Conservation (phyloP, 92 coral and sea anemone species). For the Plumapathes pennacea region DNA sequence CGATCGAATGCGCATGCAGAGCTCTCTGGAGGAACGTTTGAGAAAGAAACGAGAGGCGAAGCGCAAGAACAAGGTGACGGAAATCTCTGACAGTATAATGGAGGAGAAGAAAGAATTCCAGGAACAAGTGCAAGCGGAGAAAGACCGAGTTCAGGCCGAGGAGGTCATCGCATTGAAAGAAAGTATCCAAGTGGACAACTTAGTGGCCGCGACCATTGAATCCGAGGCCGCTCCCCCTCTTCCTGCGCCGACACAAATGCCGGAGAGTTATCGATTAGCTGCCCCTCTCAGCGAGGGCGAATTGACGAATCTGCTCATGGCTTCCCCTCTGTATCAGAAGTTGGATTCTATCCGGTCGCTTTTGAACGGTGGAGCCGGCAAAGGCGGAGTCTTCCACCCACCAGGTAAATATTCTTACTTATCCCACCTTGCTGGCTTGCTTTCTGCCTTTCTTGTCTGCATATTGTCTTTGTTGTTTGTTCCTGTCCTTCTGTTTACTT, state of each 20-base stretch:
- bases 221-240: slow-evolving; percentile 76
- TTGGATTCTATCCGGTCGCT: slow-evolving; percentile 82
- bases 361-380: slow-evolving; percentile 80
- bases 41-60: slow-evolving; percentile 87
- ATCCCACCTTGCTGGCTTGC: too few relatives aligned
- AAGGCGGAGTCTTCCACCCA: slow-evolving; percentile 52
- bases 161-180: slow-evolving; percentile 87
- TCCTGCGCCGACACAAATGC: slow-evolving; percentile 55
- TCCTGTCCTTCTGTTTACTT: too few relatives aligned
- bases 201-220: slow-evolving; percentile 79
- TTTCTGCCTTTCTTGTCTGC: too few relatives aligned
- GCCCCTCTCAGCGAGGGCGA: slow-evolving; percentile 98
- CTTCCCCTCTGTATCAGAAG: slow-evolving; percentile 98
- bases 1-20: slow-evolving; percentile 99
- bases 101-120: slow-evolving; percentile 84
- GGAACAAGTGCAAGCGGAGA: slow-evolving; percentile 81
- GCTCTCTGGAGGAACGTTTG: slow-evolving; percentile 91
- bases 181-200: slow-evolving; percentile 94
- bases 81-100: slow-evolving; percentile 55
- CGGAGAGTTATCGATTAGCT: slow-evolving; percentile 90
- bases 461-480: too few relatives aligned
- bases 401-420: slow-evolving; percentile 66
- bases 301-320: slow-evolving; percentile 75
- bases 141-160: slow-evolving; percentile 72
- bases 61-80: slow-evolving; percentile 71